phyloP scores from a whole-genome alignment of 2,888 invertebrate species.

The Cataglyphis albicans region DNA sequence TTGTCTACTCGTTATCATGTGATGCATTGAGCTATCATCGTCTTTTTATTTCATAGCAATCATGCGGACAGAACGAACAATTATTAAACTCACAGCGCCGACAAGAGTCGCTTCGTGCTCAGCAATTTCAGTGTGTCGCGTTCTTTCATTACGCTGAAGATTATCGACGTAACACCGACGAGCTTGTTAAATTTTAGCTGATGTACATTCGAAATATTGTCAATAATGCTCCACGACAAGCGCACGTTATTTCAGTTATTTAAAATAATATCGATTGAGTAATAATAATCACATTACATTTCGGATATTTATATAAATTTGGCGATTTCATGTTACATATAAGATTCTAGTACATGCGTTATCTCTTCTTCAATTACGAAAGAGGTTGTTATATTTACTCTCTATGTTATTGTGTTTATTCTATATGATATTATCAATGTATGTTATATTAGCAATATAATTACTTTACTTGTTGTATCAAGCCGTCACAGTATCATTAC shows the following conservation, averaged over 20 bases:
- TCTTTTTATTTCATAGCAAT: constrained; percentile 43
- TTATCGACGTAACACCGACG: constrained; percentile 38
- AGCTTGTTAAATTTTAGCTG: constrained; percentile 51
- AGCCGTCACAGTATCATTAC: neutral
- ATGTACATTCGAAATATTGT: constrained; percentile 23
- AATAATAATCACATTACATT: neutral
- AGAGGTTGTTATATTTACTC: neutral
- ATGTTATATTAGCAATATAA: constrained; percentile 14
- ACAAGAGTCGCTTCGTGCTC: constrained; percentile 42
- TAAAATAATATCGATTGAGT: neutral
- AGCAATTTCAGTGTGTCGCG: constrained; percentile 42
- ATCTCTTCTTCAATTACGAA: neutral
- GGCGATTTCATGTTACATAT: neutral
- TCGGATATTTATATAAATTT: neutral
- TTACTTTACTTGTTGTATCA: neutral
- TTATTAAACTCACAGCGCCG: constrained; percentile 40
- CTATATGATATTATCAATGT: neutral
- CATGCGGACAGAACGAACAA: constrained; percentile 46
- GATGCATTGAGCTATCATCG: constrained; percentile 18
- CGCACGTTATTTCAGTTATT: neutral
- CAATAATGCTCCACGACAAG: constrained; percentile 26
- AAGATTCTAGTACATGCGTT: neutral
- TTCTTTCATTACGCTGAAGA: constrained; percentile 38
- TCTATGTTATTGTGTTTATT: too few relatives aligned
- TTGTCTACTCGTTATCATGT: constrained; percentile 32